These are phyloP conservation scores for Philaethria dido DNA, from an alignment of 2,888 invertebrate species.

Conservation along the genomic window DNA sequence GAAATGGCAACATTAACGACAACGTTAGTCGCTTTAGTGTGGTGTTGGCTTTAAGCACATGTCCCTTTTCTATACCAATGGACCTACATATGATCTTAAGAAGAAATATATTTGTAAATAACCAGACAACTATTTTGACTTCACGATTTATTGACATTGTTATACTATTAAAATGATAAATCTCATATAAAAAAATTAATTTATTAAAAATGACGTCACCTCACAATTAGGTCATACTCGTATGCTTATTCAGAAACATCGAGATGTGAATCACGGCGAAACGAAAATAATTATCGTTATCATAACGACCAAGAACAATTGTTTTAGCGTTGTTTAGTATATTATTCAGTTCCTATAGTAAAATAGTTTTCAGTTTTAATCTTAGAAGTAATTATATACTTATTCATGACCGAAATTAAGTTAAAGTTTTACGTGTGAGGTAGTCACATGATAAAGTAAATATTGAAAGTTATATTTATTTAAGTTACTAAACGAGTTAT, in stretches of 20 bases:
- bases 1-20: no score
- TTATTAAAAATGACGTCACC: slow-evolving; percentile 42
- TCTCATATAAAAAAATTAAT: slow-evolving; percentile 1
- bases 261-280: slow-evolving; percentile 62
- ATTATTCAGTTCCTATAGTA: slow-evolving; percentile 34
- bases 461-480: not conserved
- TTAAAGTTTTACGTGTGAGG: not conserved
- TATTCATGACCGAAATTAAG: not conserved
- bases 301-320: slow-evolving; percentile 68
- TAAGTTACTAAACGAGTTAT: no score
- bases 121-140: not conserved
- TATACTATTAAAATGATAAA: not conserved
- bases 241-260: slow-evolving; percentile 57
- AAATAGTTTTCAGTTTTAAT: slow-evolving; percentile 34
- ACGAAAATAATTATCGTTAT: slow-evolving; percentile 75
- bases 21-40: no score
- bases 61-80: no score
- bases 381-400: slow-evolving; percentile 34
- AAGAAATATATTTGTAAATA: not conserved
- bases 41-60: no score
- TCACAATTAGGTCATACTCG: slow-evolving; percentile 47
- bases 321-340: slow-evolving; percentile 40
- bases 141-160: not conserved
- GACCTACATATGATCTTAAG: not conserved
- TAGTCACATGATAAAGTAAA: not conserved